phyloP scores from a whole-genome alignment of 2,113 vertebrate genomes.

The Galbula dea region DNA sequence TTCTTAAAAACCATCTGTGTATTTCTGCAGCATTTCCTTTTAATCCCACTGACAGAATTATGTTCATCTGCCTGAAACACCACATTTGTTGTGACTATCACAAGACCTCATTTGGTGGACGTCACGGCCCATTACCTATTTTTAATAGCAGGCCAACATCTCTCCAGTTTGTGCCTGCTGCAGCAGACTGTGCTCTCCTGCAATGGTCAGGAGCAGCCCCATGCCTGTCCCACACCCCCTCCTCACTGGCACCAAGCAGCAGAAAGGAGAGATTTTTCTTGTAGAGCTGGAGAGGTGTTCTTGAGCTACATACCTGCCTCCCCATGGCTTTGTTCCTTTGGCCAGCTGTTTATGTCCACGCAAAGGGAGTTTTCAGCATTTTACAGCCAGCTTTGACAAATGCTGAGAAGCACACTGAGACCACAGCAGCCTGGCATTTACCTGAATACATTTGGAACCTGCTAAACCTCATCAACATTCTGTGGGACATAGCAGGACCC shows the following conservation, averaged over 20 bases:
- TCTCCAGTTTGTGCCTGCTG: not conserved
- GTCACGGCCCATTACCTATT: conserved; percentile 53
- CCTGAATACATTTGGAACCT: fast-evolving
- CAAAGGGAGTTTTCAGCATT: not conserved
- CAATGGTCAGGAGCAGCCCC: not conserved
- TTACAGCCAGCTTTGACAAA: not conserved
- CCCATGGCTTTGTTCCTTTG: not conserved
- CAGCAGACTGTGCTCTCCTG: not conserved
- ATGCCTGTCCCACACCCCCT: not conserved
- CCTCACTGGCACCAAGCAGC: not conserved
- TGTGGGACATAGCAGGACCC: not conserved
- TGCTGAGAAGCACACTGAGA: fast-evolving
- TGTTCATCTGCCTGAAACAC: conserved; percentile 42
- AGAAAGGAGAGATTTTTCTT: not conserved
- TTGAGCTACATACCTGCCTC: not conserved
- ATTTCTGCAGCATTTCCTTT: conserved; percentile 37
- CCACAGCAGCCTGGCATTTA: not conserved
- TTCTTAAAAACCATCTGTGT: conserved; percentile 56
- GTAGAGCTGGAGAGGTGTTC: not conserved
- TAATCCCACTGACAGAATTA: conserved; percentile 53
- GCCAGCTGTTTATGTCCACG: not conserved
- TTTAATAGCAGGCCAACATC: conserved; percentile 19
- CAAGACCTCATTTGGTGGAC: conserved; percentile 63
- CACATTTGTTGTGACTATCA: conserved; percentile 38
- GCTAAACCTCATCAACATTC: not conserved